Base-by-base conservation (phyloP, 2,113 vertebrate genomes). In the Aplodontia rufa region DNA sequence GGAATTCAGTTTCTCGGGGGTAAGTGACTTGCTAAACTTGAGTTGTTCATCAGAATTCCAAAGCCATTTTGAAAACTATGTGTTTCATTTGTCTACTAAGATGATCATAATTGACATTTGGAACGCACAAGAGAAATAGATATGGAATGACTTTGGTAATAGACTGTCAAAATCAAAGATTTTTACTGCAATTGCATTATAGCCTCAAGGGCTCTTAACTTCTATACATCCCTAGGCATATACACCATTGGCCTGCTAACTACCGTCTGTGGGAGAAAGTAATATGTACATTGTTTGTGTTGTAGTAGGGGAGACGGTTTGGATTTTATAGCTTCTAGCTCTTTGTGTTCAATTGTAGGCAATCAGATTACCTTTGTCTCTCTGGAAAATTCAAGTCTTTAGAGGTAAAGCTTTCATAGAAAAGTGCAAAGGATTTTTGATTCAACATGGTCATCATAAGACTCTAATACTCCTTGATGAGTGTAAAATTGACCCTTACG, bases 1-100 rank as follows among this genome's bases (percentile, higher is more conserved):
- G 99, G 99, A 80, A 99, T 99, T 97, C 99, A 99, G 98, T 99
- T 99, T 96, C 98, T 99, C 24, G 99, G 99, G 71, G 99, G 99
- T 99, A 98, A 99, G 99, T 98, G 87, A 86, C 90, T 55, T 32
- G 19, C 35, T 76, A 0, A 53, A 32, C 40, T 94, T 90, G 87
- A 81, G 40, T 86, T 0, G 2, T 76, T 88, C 62, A 53, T 42
- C 1, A 14, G 53, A 83, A 89, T 86, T 81, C 66, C 45, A 72
- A 83, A 90, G 84, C 78, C 45, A 6, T 91, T 26, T 53, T 60
- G 68, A 79, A 93, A 75, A 60, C 49, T 9, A 17, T 17, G 17
- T 55, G 32, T 90, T 92, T 87, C n/a, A 22, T 55, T 53, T 53
- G 62, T 91, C 85, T 75, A 0, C 40, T 51, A 68, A 91, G 91